phyloP scores from a whole-genome alignment of 2,797 vertebrate genomes.

The Dipus sagitta region DNA sequence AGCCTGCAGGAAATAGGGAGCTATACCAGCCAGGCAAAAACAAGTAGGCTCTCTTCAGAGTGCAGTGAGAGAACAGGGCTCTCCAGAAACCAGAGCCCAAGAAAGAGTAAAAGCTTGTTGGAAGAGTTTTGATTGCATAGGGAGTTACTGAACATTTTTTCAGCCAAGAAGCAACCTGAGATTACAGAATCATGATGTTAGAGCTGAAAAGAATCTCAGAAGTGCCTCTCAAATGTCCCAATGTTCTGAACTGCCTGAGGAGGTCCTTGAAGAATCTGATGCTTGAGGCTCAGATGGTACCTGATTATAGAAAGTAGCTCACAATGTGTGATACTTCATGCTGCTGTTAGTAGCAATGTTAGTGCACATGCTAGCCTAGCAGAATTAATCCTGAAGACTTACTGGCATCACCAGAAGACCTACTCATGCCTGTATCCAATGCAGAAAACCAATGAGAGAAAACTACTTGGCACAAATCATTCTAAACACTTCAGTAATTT shows the following conservation, averaged over 20 bases:
- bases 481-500: background rate
- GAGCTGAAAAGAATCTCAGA: background rate
- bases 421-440: background rate
- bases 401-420: background rate
- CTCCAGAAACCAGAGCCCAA: background rate
- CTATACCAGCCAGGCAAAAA: background rate
- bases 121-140: background rate
- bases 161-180: background rate
- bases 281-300: background rate
- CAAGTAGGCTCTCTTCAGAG: background rate
- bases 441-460: slow-evolving; percentile 7
- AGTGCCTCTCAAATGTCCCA: background rate
- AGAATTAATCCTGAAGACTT: background rate
- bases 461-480: background rate
- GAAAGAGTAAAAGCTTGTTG: background rate
- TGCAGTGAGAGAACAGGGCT: background rate
- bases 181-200: background rate
- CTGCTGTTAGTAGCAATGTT: background rate
- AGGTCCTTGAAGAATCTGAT: background rate
- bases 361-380: background rate
- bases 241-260: background rate
- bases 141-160: background rate
- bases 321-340: no score
- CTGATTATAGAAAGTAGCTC: background rate
- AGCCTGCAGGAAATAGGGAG: background rate